Conservation (phyloP, 2,888 invertebrate genomes). For the Cryptops parisi region DNA sequence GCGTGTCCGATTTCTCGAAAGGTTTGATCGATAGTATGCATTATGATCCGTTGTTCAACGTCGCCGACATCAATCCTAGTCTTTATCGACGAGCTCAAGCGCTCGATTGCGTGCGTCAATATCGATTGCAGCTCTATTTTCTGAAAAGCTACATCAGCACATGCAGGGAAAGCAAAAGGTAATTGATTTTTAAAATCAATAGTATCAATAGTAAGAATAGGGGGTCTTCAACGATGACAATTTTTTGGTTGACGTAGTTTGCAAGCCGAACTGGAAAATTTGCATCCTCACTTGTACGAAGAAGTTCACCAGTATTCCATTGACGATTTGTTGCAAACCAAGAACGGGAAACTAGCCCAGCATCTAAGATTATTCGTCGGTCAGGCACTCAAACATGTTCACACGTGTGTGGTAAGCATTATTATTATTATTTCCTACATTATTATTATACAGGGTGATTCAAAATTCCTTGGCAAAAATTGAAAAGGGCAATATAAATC, state of each 20-base stretch:
- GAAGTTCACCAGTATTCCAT: conserved; percentile 58
- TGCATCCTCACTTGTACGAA: conserved; percentile 43
- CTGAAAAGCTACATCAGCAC: conserved; percentile 53
- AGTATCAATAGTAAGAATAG: no score
- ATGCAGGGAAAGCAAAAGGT: conserved; percentile 52
- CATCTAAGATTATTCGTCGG: conserved; percentile 44
- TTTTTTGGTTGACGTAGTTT: conserved; percentile 37
- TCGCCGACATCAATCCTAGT: conserved; percentile 51
- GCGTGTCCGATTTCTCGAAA: conserved; percentile 67
- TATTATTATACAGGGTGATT: no score
- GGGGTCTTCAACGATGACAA: no score
- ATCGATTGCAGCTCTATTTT: conserved; percentile 50
- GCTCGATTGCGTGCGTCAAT: conserved; percentile 44
- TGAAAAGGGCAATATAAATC: no score
- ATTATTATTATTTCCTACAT: no score
- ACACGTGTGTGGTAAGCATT: conserved; percentile 42
- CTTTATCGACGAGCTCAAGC: conserved; percentile 48
- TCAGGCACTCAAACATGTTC: conserved; percentile 45
- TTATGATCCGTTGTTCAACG: conserved; percentile 58
- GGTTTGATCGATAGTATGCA: conserved; percentile 59
- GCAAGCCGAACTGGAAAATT: conserved; percentile 41
- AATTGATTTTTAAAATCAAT: conserved; percentile 29
- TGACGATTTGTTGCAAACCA: conserved; percentile 50
- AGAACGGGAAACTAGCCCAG: conserved; percentile 43
- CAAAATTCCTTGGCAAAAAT: no score